A percentile compares a stretch with the other conserved stretches of the same genome.
Conservation (phyloP, 2,797 vertebrate genomes). For the Aulostomus chinensis region DNA sequence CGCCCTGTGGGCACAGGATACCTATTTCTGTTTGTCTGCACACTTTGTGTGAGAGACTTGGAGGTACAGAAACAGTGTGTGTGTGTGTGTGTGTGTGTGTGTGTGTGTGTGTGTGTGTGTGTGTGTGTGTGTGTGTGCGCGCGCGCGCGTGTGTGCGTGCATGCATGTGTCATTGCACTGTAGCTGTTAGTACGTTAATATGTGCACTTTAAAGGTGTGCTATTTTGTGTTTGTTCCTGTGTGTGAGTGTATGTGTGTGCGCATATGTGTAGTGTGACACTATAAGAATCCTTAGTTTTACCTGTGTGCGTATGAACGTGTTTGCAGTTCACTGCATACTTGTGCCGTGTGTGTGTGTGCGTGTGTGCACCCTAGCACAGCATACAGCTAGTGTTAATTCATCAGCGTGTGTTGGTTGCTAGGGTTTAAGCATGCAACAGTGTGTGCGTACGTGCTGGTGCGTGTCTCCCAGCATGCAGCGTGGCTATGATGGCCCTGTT, state of each 20-base stretch:
- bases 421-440: conserved; percentile 22
- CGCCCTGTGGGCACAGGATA: conserved; percentile 75
- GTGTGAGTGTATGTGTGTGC: conserved; percentile 2
- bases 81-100: neutral
- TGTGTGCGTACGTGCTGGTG: conserved; percentile 30
- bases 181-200: no score
- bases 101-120: conserved; percentile 6
- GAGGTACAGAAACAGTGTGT: conserved; percentile 39
- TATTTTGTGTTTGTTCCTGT: no score
- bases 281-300: conserved; percentile 18
- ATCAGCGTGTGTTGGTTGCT: conserved; percentile 17
- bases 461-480: conserved; percentile 68
- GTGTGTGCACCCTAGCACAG: neutral
- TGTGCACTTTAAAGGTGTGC: no score
- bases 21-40: conserved; percentile 69
- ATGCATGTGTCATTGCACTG: neutral
- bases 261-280: conserved; percentile 17
- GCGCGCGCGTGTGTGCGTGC: neutral
- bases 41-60: conserved; percentile 54
- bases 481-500: conserved; percentile 71
- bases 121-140: conserved; percentile 12
- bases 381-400: neutral
- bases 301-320: neutral
- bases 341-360: neutral
- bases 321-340: conserved; percentile 2